A percentile compares a stretch with the other conserved stretches of the same genome.
Evolutionary conservation across 1,140 invertebrate genomes (phyloP).

Genomic region (Drosophila sp.): DNA sequence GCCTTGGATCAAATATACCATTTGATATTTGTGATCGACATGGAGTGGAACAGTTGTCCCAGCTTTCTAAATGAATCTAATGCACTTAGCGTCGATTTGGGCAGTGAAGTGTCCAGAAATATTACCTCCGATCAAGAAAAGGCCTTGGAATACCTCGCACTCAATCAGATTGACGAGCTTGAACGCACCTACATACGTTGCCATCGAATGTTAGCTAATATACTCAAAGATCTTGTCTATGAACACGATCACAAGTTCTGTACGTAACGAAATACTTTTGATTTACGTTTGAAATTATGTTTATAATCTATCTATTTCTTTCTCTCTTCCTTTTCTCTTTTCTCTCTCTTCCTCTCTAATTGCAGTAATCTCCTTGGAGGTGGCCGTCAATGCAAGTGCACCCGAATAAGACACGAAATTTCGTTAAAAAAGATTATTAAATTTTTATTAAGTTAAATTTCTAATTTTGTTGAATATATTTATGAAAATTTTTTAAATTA

Average conservation of each 20-base stretch:
- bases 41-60: slow-evolving; percentile 61
- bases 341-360: slow-evolving; percentile 12
- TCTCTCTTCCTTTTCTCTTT: not conserved
- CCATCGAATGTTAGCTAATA: slow-evolving; percentile 67
- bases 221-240: slow-evolving; percentile 61
- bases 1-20: slow-evolving; percentile 73
- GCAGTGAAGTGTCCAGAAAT: slow-evolving; percentile 7
- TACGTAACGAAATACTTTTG: slow-evolving; percentile 48
- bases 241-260: slow-evolving; percentile 63
- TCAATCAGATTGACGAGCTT: slow-evolving; percentile 68
- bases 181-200: slow-evolving; percentile 77
- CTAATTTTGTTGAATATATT: not conserved
- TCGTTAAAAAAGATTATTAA: slow-evolving; percentile 1
- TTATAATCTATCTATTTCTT: not conserved
- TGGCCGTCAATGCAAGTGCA: slow-evolving; percentile 67
- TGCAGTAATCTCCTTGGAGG: slow-evolving; percentile 71
- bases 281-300: not conserved
- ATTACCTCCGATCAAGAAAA: not conserved
- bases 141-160: slow-evolving; percentile 47
- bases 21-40: slow-evolving; percentile 59
- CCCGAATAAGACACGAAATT: slow-evolving; percentile 53
- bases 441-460: slow-evolving; percentile 4
- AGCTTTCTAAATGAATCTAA: slow-evolving; percentile 50
- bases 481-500: not conserved
- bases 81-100: slow-evolving; percentile 45